Base-by-base conservation (phyloP, 2,113 vertebrate species). In the Dasyprocta punctata region DNA sequence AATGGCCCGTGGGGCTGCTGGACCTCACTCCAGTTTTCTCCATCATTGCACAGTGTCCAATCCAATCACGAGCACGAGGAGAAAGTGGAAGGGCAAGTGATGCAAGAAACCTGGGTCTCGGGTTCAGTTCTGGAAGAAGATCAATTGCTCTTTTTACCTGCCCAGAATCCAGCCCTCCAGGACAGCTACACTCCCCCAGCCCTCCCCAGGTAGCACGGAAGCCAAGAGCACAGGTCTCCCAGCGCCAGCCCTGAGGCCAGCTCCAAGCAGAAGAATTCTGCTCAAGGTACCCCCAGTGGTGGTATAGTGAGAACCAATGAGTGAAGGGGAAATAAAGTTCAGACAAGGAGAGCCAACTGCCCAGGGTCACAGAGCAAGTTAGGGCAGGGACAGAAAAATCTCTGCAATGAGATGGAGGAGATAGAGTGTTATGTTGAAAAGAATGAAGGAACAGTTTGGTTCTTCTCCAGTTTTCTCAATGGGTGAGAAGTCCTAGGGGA, bases 401-500 rank as follows among this genome's bases (percentile, higher is more conserved):
- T 13, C 12, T 4, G 20, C 1, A 89, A 69, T 1, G 20, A 41
- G 75, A 5, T 12, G 36, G 38, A 63, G 60, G 54, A 90, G 86
- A 86, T 0, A 26, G 10, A 47, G 1, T 80, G 54, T 24, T 33
- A 67, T 7, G 5, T n/a, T 52, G 73, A 49, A 44, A 77, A 89
- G 67, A 85, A 86, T 7, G 44, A 91, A 92, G 67, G 16, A 7
- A 20, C 0, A 11, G 47, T 75, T 92, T 83, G 89, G 67, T 84
- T 67, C 47, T 44, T 47, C 71, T 81, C 84, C 47, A 41, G 49
- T 80, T 47, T 63, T 88, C 49, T 63, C 2, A 11, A 30, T 77
- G 84, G 33, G 24, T 65, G 20, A 58, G 67, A 83, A 82, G 89
- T 95, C 84, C 87, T 90, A 95, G 85, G 75, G 49, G 36, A 58